Conservation (phyloP, 2,888 invertebrate genomes). For the Operophtera brumata region DNA sequence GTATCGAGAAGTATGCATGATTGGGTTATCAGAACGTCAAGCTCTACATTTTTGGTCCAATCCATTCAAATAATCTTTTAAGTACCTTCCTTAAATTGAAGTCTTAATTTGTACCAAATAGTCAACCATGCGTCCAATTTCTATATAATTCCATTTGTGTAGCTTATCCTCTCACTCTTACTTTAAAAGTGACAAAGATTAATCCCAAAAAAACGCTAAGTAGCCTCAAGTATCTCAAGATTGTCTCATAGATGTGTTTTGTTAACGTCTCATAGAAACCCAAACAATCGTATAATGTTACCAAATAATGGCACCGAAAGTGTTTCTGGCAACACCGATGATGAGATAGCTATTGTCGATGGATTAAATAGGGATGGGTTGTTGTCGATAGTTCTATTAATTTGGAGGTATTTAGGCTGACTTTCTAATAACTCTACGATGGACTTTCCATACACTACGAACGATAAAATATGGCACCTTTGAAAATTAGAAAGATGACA, state of each 20-base stretch:
- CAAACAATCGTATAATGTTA: slow-evolving; percentile 52
- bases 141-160: neutral
- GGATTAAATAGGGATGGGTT: slow-evolving; percentile 21
- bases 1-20: too few species aligned
- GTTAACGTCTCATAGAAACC: slow-evolving; percentile 23
- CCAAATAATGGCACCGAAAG: slow-evolving; percentile 58
- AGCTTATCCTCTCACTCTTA: slow-evolving; percentile 6
- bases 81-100: too few species aligned
- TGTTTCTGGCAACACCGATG: slow-evolving; percentile 60
- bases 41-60: neutral
- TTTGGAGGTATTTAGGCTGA: too few species aligned
- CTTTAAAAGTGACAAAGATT: slow-evolving; percentile 27
- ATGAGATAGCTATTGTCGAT: slow-evolving; percentile 27
- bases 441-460: too few species aligned
- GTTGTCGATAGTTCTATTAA: neutral
- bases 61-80: neutral
- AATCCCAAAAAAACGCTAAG: slow-evolving; percentile 33
- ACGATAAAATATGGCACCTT: too few species aligned
- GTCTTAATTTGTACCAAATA: slow-evolving; percentile 11
- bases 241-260: slow-evolving; percentile 31
- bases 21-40: neutral
- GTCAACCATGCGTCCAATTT: slow-evolving; percentile 21
- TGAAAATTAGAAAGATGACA: too few species aligned
- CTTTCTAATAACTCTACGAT: too few species aligned
- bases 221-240: slow-evolving; percentile 20